Evolutionary conservation across 1,140 invertebrate genomes (phyloP).

Genomic region (Diploscapter pachys): DNA sequence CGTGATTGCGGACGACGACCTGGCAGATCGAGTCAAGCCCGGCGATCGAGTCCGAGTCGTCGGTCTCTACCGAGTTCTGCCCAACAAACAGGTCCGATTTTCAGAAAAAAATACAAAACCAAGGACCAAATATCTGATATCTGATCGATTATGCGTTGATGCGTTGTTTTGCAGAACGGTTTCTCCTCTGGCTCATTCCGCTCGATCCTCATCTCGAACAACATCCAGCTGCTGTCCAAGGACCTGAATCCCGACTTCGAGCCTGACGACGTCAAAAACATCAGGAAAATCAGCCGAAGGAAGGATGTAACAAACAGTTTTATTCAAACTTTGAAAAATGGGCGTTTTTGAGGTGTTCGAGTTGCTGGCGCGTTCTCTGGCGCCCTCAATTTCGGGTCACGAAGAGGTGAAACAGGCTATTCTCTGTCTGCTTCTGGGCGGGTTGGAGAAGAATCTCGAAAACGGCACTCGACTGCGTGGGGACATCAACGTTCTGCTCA

Average conservation of each 20-base stretch:
- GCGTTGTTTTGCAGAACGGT: too few species aligned
- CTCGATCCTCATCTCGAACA: slow-evolving; percentile 88
- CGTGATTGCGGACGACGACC: slow-evolving; percentile 89
- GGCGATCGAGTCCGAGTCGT: slow-evolving; percentile 92
- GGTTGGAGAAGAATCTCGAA: slow-evolving; percentile 86
- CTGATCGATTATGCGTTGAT: too few species aligned
- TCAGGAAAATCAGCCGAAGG: slow-evolving; percentile 78
- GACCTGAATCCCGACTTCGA: slow-evolving; percentile 76
- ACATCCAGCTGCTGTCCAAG: slow-evolving; percentile 83
- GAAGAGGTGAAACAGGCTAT: slow-evolving; percentile 95
- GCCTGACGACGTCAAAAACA: slow-evolving; percentile 81
- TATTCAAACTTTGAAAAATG: too few species aligned
- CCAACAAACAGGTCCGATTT: slow-evolving; percentile 85
- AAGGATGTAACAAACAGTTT: slow-evolving; percentile 46
- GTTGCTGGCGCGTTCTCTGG: slow-evolving; percentile 81
- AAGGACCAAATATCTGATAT: too few species aligned
- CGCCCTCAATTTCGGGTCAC: slow-evolving; percentile 96
- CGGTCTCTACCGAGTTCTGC: slow-evolving; percentile 87
- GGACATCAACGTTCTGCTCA: slow-evolving; percentile 92
- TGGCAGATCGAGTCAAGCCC: slow-evolving; percentile 84
- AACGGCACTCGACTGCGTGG: slow-evolving; percentile 95
- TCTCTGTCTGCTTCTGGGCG: slow-evolving; percentile 87
- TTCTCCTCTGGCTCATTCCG: slow-evolving; percentile 61
- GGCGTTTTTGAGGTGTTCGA: slow-evolving; percentile 68
- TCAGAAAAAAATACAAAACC: slow-evolving; percentile 62